Percentiles rank a stretch among this genome's conserved stretches.
Conservation (phyloP, 1,140 invertebrate genomes). For the Ptiloglossa arizonensis region DNA sequence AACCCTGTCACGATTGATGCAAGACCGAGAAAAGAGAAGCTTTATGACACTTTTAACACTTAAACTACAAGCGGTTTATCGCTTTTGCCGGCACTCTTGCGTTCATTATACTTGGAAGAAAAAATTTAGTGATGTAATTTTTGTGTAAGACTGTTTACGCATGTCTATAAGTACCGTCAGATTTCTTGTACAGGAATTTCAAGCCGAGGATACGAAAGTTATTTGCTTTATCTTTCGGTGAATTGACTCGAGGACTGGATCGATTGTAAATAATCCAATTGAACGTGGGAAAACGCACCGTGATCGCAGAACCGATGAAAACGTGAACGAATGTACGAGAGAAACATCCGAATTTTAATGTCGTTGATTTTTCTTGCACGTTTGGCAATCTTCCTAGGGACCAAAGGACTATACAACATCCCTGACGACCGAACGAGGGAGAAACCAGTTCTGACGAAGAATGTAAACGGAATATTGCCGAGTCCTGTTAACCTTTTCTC, state of each 20-base stretch:
- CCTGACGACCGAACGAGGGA: constrained; percentile 49
- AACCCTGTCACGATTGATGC: background rate
- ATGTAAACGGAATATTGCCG: constrained; percentile 75
- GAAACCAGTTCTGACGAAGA: constrained; percentile 76
- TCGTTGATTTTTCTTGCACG: constrained; percentile 47
- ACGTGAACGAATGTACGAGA: background rate
- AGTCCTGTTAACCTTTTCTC: constrained; percentile 77
- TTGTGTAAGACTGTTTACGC: no score
- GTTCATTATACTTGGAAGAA: background rate
- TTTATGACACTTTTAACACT: background rate
- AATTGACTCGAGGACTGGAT: no score
- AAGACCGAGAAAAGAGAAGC: background rate
- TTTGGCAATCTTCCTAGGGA: constrained; percentile 36
- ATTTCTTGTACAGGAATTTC: no score
- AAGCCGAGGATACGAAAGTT: no score
- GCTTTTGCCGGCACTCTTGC: background rate
- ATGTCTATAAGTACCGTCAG: no score
- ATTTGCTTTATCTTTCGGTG: no score
- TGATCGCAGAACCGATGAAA: no score
- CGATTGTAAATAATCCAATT: background rate
- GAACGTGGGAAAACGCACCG: background rate
- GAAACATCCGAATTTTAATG: background rate
- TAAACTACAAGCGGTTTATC: background rate
- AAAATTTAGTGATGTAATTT: background rate
- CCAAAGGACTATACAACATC: constrained; percentile 36